phyloP scores from a whole-genome alignment of 2,113 vertebrate species.

The Syrrhaptes paradoxus region DNA sequence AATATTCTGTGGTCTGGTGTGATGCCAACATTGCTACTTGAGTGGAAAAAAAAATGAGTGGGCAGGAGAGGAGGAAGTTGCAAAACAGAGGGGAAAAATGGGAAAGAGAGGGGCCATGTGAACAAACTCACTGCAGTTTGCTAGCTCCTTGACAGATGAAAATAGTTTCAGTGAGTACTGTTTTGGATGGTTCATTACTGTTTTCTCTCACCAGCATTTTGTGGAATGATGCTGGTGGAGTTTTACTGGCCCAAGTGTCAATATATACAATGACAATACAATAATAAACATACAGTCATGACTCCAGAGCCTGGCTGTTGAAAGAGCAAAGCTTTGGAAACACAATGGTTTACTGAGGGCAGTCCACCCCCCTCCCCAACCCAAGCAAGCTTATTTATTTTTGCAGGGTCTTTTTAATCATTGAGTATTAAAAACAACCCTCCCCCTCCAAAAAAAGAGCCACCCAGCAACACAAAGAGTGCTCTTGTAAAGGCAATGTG shows the following conservation, averaged over 20 bases:
- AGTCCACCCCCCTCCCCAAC: background rate
- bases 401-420: slow-evolving; percentile 43
- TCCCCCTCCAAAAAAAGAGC: background rate
- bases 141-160: background rate
- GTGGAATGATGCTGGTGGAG: background rate
- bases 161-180: background rate
- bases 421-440: background rate
- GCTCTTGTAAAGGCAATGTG: slow-evolving; percentile 20
- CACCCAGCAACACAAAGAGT: slow-evolving; percentile 48
- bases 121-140: background rate
- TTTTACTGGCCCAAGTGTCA: slow-evolving; percentile 16
- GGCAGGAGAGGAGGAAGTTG: background rate
- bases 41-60: background rate
- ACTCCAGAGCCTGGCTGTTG: slow-evolving; percentile 1
- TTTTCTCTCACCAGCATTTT: background rate
- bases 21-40: background rate
- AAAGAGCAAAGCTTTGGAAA: slow-evolving; percentile 30
- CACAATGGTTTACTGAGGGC: slow-evolving; percentile 10
- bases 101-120: background rate
- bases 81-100: background rate
- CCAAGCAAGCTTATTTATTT: slow-evolving; percentile 34
- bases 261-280: slow-evolving; percentile 44
- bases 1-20: background rate
- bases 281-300: slow-evolving; percentile 48
- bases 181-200: background rate